These are phyloP conservation scores for Oryctes rhinoceros DNA, from an alignment of 1,140 invertebrate species.

Conservation along the genomic window DNA sequence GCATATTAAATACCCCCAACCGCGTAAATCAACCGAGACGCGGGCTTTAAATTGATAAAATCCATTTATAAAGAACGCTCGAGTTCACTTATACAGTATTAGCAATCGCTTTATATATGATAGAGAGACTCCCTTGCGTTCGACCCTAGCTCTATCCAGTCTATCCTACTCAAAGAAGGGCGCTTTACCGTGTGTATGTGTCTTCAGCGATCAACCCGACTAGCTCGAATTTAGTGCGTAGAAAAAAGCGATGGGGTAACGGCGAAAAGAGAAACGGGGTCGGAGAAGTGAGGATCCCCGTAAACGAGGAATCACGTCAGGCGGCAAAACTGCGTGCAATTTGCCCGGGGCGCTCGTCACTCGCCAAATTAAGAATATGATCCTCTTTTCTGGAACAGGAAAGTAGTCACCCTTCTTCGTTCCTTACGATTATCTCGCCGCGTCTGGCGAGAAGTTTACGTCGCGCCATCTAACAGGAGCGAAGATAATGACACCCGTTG, in stretches of 20 bases:
- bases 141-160: no score
- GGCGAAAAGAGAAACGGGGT: constrained; percentile 45
- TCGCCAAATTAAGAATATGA: constrained; percentile 60
- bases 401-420: constrained; percentile 17
- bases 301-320: constrained; percentile 52
- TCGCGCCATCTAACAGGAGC: neutral
- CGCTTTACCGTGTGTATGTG: no score
- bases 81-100: constrained; percentile 61
- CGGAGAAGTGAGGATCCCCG: constrained; percentile 18
- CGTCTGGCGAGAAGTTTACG: neutral
- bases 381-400: constrained; percentile 43
- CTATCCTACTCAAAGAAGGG: no score
- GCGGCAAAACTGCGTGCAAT: constrained; percentile 55
- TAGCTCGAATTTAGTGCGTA: no score
- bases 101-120: constrained; percentile 58
- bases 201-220: no score
- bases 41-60: constrained; percentile 61
- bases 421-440: neutral
- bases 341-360: constrained; percentile 50
- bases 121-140: constrained; percentile 48
- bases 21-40: constrained; percentile 55
- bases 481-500: neutral
- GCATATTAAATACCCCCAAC: constrained; percentile 39
- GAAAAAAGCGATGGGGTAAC: no score
- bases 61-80: constrained; percentile 61